phyloP scores from a whole-genome alignment of 1,140 invertebrate species.

The Pogonomyrmex barbatus region DNA sequence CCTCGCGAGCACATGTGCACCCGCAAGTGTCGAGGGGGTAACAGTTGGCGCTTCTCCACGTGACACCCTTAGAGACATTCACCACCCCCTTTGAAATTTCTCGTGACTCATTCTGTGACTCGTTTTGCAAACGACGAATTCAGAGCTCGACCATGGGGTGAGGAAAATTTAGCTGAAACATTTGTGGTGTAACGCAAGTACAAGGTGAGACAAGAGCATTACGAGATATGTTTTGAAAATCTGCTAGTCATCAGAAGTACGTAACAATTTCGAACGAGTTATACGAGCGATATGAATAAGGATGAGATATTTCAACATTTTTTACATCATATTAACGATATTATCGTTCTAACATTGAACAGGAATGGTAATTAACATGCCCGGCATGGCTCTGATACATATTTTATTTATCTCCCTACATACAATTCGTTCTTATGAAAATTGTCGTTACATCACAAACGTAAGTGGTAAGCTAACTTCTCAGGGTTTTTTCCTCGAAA shows the following conservation, averaged over 20 bases:
- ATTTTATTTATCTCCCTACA: background rate
- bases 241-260: slow-evolving; percentile 18
- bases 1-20: slow-evolving; percentile 83
- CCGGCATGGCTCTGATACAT: background rate
- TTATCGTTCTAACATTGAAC: background rate
- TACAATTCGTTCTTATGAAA: background rate
- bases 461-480: background rate
- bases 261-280: background rate
- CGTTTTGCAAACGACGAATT: slow-evolving; percentile 21
- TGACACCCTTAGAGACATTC: slow-evolving; percentile 64
- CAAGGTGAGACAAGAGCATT: background rate
- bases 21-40: slow-evolving; percentile 70
- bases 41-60: slow-evolving; percentile 69
- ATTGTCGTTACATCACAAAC: background rate
- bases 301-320: background rate
- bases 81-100: slow-evolving; percentile 56
- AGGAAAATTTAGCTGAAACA: slow-evolving; percentile 39
- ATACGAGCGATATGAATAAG: background rate
- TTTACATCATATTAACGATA: background rate
- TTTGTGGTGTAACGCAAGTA: slow-evolving; percentile 37
- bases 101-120: slow-evolving; percentile 71
- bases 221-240: background rate
- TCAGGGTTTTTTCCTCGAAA: background rate
- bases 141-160: slow-evolving; percentile 3
- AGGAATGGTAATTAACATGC: background rate